Evolutionary conservation across 2,797 vertebrate species (phyloP), one percentile per base, ranked within the genome.

Genomic region (Hephaestus fuliginosus): DNA sequence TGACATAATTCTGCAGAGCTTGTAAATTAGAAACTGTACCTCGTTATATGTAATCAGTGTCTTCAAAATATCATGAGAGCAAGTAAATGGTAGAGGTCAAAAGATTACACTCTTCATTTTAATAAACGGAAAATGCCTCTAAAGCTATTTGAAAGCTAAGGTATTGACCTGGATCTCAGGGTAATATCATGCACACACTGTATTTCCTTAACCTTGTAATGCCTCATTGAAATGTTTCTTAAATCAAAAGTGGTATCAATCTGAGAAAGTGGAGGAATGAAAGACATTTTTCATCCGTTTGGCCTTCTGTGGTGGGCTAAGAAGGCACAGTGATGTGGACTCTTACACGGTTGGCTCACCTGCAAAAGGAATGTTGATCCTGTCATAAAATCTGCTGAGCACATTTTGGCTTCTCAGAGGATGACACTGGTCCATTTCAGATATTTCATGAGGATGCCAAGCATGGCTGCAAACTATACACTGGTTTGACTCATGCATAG

Each of bases 351-450:
- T n/a, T 1, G 13, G 49, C 48, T 25, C 25, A 25, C 25, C 25
- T 52, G 14, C 28, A 6, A 56, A 18, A 48, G 10, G 5, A 43
- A 14, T 10, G 63, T 41, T 2, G 5, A 51, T 30, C 13, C 25
- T 10, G 11, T 48, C 43, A 53, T 36, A 18, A 20, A 20, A 62
- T 55, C 41, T 69, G 30, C 43, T n/a, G 48, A 17, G 33, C 53
- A 51, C 17, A 36, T 76, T 53, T 0, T 46, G 28, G 46, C 12
- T 43, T 49, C 57, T 39, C 51, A 64, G 51, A 64, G 51, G 51
- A 70, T 70, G 30, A 64, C 64, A 49, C 46, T n/a, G 33, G 8
- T 53, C 20, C 66, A 68, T 60, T 52, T 61, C 43, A 57, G 39
- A 46, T 20, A 41, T 28, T 46, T 12, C 14, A 57, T 18, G 15